Evolutionary conservation across 2,888 invertebrate species (phyloP).

Genomic region (Eristalis tenax): DNA sequence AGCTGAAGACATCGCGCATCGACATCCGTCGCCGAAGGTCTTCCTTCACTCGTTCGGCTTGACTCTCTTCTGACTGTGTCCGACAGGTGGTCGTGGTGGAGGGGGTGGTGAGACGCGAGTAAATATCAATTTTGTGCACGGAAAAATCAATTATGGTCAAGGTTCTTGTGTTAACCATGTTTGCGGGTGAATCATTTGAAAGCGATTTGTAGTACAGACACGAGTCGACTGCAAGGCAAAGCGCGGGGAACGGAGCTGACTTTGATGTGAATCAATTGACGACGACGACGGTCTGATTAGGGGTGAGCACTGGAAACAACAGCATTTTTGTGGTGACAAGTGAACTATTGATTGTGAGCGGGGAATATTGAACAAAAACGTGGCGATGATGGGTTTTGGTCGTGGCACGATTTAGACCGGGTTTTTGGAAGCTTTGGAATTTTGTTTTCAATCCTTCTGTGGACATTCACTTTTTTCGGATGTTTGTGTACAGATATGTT

Average conservation of each 20-base stretch:
- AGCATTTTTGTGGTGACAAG: not conserved
- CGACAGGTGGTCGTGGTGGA: no score
- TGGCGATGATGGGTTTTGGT: not conserved
- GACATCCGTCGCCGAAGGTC: not conserved
- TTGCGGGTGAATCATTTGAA: constrained; percentile 46
- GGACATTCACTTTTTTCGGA: not conserved
- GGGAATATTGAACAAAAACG: not conserved
- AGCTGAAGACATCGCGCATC: not conserved
- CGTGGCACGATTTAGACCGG: not conserved
- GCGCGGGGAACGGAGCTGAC: not conserved
- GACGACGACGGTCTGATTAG: not conserved
- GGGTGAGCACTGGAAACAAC: not conserved
- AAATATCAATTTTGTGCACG: constrained; percentile 60
- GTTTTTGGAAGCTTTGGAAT: not conserved
- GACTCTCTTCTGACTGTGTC: not conserved
- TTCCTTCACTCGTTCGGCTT: not conserved
- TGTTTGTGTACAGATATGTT: not conserved
- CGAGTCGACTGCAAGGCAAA: not conserved
- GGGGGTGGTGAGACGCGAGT: no score
- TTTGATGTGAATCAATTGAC: not conserved
- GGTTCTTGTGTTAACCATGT: constrained; percentile 49
- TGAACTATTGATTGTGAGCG: not conserved
- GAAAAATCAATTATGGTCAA: constrained; percentile 62
- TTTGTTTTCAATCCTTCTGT: not conserved
- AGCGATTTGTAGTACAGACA: constrained; percentile 25